A percentile compares a stretch with the other conserved stretches of the same genome.
Conservation (phyloP, 2,797 vertebrate species). For the Psittacula derbiana region DNA sequence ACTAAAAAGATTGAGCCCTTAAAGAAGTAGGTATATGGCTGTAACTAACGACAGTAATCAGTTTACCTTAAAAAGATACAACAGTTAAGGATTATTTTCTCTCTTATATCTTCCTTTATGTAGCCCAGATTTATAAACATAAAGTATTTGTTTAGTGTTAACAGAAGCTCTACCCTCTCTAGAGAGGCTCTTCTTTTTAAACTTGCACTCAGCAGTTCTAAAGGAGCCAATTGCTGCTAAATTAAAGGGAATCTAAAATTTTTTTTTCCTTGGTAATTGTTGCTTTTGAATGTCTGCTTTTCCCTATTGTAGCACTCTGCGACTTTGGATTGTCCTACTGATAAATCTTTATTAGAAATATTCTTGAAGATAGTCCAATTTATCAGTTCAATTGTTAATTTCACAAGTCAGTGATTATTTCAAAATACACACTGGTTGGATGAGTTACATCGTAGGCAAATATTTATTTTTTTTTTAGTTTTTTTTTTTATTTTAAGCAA, state of each 20-base stretch:
- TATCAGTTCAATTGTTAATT: conserved; percentile 52
- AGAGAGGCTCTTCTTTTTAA: background rate
- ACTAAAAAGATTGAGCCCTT: background rate
- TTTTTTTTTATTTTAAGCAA: background rate
- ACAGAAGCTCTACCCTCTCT: rapidly evolving
- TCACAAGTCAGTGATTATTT: conserved; percentile 45
- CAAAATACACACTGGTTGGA: background rate
- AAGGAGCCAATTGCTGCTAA: background rate
- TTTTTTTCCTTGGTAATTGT: background rate
- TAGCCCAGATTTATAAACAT: background rate
- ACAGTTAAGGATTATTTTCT: background rate
- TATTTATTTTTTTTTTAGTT: background rate
- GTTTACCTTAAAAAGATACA: background rate
- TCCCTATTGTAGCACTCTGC: background rate
- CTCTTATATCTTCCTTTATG: background rate
- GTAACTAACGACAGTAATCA: background rate
- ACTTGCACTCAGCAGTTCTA: background rate
- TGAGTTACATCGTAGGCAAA: conserved; percentile 1
- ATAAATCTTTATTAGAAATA: background rate
- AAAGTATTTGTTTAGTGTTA: background rate
- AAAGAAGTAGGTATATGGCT: background rate
- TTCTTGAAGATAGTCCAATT: conserved; percentile 11
- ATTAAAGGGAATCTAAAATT: background rate
- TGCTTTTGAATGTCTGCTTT: background rate
- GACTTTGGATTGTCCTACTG: background rate